Evolutionary conservation across 2,888 invertebrate species (phyloP), one percentile per base, ranked within the genome.

Genomic region (Frankliniella intonsa): DNA sequence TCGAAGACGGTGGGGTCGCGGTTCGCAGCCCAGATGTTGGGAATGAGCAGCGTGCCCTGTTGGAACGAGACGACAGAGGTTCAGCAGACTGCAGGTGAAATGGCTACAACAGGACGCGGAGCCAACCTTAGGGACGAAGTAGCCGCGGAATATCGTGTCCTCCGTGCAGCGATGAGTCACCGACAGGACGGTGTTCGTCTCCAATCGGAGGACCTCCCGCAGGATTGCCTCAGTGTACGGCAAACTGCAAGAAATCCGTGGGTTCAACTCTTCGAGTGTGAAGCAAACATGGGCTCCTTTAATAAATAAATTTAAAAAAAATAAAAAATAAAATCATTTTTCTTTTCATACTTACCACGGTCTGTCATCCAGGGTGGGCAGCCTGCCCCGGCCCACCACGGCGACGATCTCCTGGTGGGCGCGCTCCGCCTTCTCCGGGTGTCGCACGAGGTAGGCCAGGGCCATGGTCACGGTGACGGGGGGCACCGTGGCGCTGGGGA

Each of bases 221-320:
- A 93, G 85, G 38, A 91, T 90, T 0, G 93, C 91, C 85, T 93
- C 93, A 0, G 90, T 90, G 84, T 90, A 93, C 0, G 91, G 90
- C 88, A 76, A 25, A 25, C 69, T 76, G 22, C 5, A 55, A 14
- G 17, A 38, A 38, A 38, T 38, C 38, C 38, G 5, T 38, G 38
- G 3, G 38, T 5, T 2, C 5, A 38, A 38, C 38, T 38, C 2
- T 38, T 3, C 5, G 38, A 38, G 2, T 2, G 38, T 38, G 38
- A 5, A 38, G 7, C 17, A 1, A 55, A 55, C 11, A 2, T 2
- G 2, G 17, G 2, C 55, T 55, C 8, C 11, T 11, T 55, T 55
- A 55, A 55, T 14, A 55, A 55, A 17, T 51, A 51, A 51, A 51
- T 51, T 51, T 51, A 51, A 11, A 51, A 11, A 9, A 51, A 51